These are phyloP conservation scores for Meteorus colon DNA, from an alignment of 2,888 invertebrate genomes.

Conservation along the genomic window DNA sequence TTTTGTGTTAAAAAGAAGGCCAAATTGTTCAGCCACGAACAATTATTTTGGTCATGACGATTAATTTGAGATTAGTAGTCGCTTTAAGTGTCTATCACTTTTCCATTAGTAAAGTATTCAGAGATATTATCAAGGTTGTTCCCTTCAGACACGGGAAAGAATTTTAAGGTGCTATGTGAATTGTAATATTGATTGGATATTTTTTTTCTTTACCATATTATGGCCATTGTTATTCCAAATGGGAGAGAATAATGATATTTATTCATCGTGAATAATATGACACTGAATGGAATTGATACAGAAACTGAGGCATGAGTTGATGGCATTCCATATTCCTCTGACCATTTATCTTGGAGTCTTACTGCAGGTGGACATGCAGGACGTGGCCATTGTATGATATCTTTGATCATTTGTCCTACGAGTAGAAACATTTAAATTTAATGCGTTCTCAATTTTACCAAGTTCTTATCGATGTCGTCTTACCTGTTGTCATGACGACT, in stretches of 20 bases:
- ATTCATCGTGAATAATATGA: constrained; percentile 85
- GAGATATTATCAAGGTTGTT: no score
- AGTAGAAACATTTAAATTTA: constrained; percentile 35
- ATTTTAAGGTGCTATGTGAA: no score
- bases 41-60: no score
- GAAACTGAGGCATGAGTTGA: constrained; percentile 96
- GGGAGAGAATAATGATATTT: constrained; percentile 83
- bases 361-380: constrained; percentile 88
- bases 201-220: constrained; percentile 75
- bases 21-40: no score
- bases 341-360: constrained; percentile 90
- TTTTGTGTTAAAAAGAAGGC: no score
- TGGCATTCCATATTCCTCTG: constrained; percentile 95
- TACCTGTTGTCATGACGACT: constrained; percentile 88
- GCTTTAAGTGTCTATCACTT: no score
- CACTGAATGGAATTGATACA: constrained; percentile 89
- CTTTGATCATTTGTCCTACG: constrained; percentile 90
- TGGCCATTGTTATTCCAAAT: constrained; percentile 77
- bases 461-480: constrained; percentile 52
- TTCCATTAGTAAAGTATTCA: no score
- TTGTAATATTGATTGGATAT: no score
- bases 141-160: no score
- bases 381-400: constrained; percentile 89
- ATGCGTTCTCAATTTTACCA: constrained; percentile 16
- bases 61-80: no score